Evolutionary conservation across 1,140 invertebrate species (phyloP).

Genomic region (Sycophila sp.): DNA sequence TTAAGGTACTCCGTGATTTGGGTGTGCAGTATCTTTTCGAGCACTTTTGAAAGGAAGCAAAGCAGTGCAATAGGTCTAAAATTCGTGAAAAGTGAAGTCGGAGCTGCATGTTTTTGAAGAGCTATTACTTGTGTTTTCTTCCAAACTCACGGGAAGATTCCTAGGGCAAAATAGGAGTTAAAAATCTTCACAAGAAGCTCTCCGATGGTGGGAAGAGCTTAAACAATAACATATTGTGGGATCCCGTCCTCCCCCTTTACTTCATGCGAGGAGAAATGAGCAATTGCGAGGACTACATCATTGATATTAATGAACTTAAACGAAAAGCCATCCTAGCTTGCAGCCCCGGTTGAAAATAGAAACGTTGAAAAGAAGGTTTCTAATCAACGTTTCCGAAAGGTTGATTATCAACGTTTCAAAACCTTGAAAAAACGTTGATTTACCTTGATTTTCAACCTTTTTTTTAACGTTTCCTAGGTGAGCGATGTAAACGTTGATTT

Average conservation of each 20-base stretch:
- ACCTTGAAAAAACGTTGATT: too few relatives aligned
- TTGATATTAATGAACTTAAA: too few relatives aligned
- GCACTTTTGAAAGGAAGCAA: background rate
- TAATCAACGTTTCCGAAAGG: too few relatives aligned
- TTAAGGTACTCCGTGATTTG: background rate
- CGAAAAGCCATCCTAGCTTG: too few relatives aligned
- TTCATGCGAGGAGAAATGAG: too few relatives aligned
- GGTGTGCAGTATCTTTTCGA: background rate
- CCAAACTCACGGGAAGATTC: background rate
- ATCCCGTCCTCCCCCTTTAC: background rate
- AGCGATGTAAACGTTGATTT: too few relatives aligned
- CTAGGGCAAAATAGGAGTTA: background rate
- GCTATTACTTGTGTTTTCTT: background rate
- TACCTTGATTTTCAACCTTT: too few relatives aligned
- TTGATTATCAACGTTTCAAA: too few relatives aligned
- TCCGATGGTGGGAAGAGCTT: background rate
- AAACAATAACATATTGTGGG: background rate
- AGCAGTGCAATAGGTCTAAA: background rate
- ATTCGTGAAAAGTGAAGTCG: background rate
- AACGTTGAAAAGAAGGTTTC: too few relatives aligned
- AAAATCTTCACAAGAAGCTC: background rate
- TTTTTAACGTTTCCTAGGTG: too few relatives aligned
- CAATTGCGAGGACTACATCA: too few relatives aligned
- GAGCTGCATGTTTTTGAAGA: background rate
- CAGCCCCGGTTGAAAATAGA: too few relatives aligned